Evolutionary conservation across 2,797 vertebrate genomes (phyloP).

Genomic region (Avahi laniger): DNA sequence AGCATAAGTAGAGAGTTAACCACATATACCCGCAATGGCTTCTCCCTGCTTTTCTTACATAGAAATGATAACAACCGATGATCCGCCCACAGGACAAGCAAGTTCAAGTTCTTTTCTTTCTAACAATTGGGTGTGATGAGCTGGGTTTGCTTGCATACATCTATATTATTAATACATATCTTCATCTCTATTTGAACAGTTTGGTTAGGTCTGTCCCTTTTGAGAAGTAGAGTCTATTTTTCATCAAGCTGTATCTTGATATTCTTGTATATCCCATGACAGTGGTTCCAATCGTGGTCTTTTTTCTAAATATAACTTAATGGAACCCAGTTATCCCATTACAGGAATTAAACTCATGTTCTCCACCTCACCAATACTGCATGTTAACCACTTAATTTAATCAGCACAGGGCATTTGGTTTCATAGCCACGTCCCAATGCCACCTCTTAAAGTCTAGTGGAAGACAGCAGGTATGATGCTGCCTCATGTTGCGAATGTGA

Average conservation of each 20-base stretch:
- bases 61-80: background rate
- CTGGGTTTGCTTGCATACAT: background rate
- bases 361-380: background rate
- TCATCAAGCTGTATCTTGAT: background rate
- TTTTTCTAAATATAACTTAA: background rate
- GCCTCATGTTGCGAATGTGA: background rate
- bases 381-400: background rate
- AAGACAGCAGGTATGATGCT: background rate
- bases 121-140: too few relatives aligned
- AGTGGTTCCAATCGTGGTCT: background rate
- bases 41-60: background rate
- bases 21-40: background rate
- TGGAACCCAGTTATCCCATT: background rate
- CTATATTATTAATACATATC: rapidly evolving
- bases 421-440: background rate
- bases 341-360: background rate
- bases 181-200: background rate
- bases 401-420: background rate
- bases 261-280: background rate
- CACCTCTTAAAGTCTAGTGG: background rate
- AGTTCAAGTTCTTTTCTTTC: background rate
- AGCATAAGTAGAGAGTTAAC: background rate
- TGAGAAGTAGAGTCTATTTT: background rate
- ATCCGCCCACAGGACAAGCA: background rate
- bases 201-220: background rate